Percentiles rank a stretch among this genome's conserved stretches.
Conservation (phyloP, 2,113 vertebrate genomes). For the Scortum barcoo region DNA sequence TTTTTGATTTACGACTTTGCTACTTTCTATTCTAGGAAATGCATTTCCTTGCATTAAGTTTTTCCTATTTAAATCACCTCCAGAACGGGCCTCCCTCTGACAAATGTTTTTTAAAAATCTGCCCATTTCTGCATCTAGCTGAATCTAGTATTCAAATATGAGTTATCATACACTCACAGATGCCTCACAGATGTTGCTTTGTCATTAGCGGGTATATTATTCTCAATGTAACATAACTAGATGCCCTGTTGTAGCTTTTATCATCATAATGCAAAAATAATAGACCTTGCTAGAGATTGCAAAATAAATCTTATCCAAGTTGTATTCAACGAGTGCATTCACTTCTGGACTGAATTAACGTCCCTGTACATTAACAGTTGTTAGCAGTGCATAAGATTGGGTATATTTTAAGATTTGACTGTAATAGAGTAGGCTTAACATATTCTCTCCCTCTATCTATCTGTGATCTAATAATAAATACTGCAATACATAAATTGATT, state of each 20-base stretch:
- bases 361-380: not conserved
- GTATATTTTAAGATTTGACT: not conserved
- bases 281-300: not conserved
- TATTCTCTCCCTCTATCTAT: not conserved
- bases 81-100: not conserved
- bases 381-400: not conserved
- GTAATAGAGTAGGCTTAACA: not conserved
- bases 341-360: not conserved
- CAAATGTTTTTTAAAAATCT: not conserved
- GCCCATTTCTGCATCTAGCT: no score
- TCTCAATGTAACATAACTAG: not conserved
- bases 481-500: conserved; percentile 8
- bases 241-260: not conserved
- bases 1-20: no score
- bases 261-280: no score
- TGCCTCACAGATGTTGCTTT: no score
- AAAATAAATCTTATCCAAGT: not conserved
- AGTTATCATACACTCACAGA: no score
- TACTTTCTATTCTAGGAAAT: no score
- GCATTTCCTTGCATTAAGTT: no score
- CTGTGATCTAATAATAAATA: conserved; percentile 1
- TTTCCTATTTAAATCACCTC: not conserved
- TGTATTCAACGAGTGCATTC: not conserved
- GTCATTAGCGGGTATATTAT: no score
- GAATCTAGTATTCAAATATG: no score